Conservation (phyloP, 2,797 vertebrate genomes). For the Pogoniulus pusillus region DNA sequence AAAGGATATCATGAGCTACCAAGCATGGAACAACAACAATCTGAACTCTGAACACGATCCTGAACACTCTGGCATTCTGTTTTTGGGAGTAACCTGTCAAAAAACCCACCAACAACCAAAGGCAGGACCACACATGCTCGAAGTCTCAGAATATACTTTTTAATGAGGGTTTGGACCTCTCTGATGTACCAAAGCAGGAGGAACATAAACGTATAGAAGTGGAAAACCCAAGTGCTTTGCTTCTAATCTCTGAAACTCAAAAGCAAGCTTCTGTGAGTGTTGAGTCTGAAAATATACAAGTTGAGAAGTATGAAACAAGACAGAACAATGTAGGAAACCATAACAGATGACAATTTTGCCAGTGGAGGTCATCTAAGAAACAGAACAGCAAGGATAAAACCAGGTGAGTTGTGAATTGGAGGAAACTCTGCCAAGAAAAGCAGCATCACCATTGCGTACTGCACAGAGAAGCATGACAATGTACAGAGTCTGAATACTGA, state of each 20-base stretch:
- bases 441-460: rapidly evolving
- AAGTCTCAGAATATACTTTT: not conserved
- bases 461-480: not conserved
- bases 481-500: not conserved
- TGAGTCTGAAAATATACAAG: not conserved
- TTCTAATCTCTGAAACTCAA: not conserved
- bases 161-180: not conserved
- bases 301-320: not conserved
- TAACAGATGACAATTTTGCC: not conserved
- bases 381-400: not conserved
- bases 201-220: not conserved
- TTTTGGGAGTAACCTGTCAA: not conserved
- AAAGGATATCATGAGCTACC: not conserved
- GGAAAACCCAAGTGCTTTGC: not conserved
- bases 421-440: not conserved
- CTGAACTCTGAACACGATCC: not conserved
- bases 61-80: not conserved
- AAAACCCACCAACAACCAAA: not conserved
- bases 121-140: not conserved
- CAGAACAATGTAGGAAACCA: not conserved
- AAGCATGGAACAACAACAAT: not conserved
- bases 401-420: not conserved
- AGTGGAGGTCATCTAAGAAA: not conserved
- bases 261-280: not conserved
- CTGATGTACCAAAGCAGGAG: not conserved